Base-by-base conservation (phyloP, 2,113 vertebrate species). In the Poeciliopsis occidentalis region DNA sequence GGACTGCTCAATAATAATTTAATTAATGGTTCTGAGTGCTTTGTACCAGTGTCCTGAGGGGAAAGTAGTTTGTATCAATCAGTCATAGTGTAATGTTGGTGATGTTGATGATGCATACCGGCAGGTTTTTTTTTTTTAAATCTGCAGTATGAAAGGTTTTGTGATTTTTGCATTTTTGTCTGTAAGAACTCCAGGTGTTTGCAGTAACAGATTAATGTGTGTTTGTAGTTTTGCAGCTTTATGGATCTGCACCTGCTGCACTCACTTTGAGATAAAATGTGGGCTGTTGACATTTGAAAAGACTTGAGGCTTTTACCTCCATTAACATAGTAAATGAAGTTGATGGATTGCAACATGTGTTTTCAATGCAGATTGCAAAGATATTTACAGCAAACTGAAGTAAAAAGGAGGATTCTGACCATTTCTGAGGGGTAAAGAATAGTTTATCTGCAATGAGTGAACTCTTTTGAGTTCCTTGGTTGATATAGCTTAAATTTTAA, bases 221-320 rank as follows among this genome's bases (percentile, higher is more conserved):
- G 31, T 32, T 17, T 51, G 15, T 51, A 51, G 5, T 51, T 24
- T 51, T 19, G 4, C 27, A 62, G 41, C 11, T 31, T 19, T 44
- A 41, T 76, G 39, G 66, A 69, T 81, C 73, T 57, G 69, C 81
- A 86, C 81, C 77, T 85, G 78, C 32, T 44, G 32, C 66, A 32
- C 66, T 71, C 51, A 60, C 34, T 67, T 60, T 26, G 69, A 70
- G 62, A 71, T 67, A 69, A 85, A 85, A 84, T 75, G 24, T 17
- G 80, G 78, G 57, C 71, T 78, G 60, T 19, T 91, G 91, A 89
- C 86, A 89, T 91, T 90, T 87, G 67, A 37, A 72, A 64, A 54
- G 72, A 71, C 71, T 89, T 44, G 0, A 88, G 91, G 76, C 84
- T 87, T 91, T 91, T 80, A 70, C 80, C 72, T 44, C 65, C 64